A percentile compares a stretch with the other conserved stretches of the same genome.
phyloP scores from a whole-genome alignment of 2,888 invertebrate species.

The Drosophila buzzatii region DNA sequence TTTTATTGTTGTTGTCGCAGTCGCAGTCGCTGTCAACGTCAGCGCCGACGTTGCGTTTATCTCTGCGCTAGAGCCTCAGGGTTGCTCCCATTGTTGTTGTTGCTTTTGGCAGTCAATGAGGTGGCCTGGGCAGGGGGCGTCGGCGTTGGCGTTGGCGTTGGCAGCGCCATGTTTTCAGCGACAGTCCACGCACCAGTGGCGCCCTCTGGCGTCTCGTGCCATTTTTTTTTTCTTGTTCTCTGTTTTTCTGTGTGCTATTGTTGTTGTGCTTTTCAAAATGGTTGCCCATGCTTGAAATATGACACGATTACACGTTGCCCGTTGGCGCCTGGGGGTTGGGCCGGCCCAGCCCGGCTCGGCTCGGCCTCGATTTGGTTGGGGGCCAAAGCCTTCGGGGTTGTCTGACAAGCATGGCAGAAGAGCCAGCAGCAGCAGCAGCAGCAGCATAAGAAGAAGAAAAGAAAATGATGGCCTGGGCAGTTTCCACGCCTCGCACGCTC shows the following conservation, averaged over 20 bases:
- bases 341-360: no score
- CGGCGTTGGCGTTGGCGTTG: conserved; percentile 17
- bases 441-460: not conserved
- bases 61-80: conserved; percentile 67
- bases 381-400: conserved; percentile 20
- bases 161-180: conserved; percentile 61
- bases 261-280: conserved; percentile 59
- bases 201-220: conserved; percentile 57
- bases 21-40: conserved; percentile 43
- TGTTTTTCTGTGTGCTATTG: conserved; percentile 3
- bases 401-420: conserved; percentile 8
- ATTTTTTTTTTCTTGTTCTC: conserved; percentile 23
- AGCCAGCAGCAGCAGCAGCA: not conserved
- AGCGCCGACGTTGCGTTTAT: conserved; percentile 61
- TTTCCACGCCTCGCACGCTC: conserved; percentile 40
- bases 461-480: conserved; percentile 18
- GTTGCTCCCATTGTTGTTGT: conserved; percentile 39
- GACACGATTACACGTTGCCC: conserved; percentile 76
- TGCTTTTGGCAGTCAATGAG: not conserved
- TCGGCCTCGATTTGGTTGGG: conserved; percentile 2
- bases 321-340: conserved; percentile 8
- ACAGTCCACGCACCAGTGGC: conserved; percentile 66
- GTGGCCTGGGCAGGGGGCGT: not conserved
- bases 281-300: conserved; percentile 82
- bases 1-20: conserved; percentile 32